A percentile compares a stretch with the other conserved stretches of the same genome.
phyloP scores from a whole-genome alignment of 1,140 invertebrate genomes.

The Drosophila parabipectinata region DNA sequence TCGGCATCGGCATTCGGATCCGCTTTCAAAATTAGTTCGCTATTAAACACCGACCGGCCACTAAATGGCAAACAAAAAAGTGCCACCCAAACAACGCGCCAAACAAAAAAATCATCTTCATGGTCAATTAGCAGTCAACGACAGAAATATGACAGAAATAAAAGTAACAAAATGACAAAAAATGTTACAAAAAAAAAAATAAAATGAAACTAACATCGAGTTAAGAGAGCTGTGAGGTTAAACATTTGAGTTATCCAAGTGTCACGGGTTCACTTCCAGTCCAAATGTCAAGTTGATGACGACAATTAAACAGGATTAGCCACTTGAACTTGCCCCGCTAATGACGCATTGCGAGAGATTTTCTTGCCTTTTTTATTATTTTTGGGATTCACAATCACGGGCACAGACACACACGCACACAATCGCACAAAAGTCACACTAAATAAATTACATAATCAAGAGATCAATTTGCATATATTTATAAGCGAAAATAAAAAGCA shows the following conservation, averaged over 20 bases:
- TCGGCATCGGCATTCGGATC: conserved; percentile 39
- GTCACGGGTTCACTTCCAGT: conserved; percentile 48
- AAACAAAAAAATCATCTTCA: conserved; percentile 55
- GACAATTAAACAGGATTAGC: conserved; percentile 57
- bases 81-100: conserved; percentile 64
- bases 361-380: conserved; percentile 1
- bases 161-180: conserved; percentile 4
- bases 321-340: conserved; percentile 61
- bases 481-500: conserved; percentile 75
- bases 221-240: conserved; percentile 25
- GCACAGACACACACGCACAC: not conserved
- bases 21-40: conserved; percentile 75
- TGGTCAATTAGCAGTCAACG: conserved; percentile 78
- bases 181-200: not conserved
- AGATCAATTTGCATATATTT: conserved; percentile 68
- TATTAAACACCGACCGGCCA: conserved; percentile 61
- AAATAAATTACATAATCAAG: conserved; percentile 74
- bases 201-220: conserved; percentile 19
- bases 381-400: conserved; percentile 19
- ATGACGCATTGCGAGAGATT: conserved; percentile 40
- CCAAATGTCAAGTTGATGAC: conserved; percentile 53
- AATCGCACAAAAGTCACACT: conserved; percentile 9
- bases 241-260: conserved; percentile 49
- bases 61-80: conserved; percentile 76
- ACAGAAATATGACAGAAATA: conserved; percentile 60